Evolutionary conservation across 2,888 invertebrate species (phyloP).

Genomic region (Lasioglossum vierecki): DNA sequence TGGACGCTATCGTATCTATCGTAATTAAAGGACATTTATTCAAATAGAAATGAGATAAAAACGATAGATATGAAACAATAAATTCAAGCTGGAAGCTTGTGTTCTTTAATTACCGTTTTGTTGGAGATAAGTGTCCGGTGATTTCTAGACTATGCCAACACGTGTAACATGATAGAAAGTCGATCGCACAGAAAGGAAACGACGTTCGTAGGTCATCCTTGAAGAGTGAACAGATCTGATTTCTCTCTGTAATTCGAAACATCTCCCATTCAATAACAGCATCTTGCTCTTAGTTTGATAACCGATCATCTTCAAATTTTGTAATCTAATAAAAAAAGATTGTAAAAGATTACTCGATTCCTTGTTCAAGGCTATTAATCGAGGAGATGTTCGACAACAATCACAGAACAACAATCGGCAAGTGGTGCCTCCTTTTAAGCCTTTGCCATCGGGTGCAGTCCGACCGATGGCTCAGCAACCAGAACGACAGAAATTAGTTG

Average conservation of each 20-base stretch:
- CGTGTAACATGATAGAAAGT: conserved; percentile 5
- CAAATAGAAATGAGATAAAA: too few species aligned
- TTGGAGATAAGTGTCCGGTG: too few species aligned
- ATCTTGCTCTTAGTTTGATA: neutral
- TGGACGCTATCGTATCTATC: too few species aligned
- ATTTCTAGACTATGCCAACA: neutral
- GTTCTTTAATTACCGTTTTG: too few species aligned
- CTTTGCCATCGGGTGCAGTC: conserved; percentile 87
- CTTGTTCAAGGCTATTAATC: conserved; percentile 61
- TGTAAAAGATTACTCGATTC: neutral
- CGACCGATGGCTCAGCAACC: conserved; percentile 89
- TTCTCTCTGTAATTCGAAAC: neutral
- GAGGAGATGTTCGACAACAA: conserved; percentile 62
- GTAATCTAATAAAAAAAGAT: neutral
- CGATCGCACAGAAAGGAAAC: neutral
- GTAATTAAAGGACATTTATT: too few species aligned
- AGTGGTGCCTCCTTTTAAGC: conserved; percentile 91
- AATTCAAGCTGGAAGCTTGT: too few species aligned
- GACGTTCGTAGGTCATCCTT: too few species aligned
- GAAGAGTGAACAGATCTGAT: neutral
- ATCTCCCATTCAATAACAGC: neutral
- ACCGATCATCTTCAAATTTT: neutral
- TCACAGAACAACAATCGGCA: conserved; percentile 52
- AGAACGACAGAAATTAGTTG: conserved; percentile 81
- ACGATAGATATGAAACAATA: too few species aligned